phyloP scores from a whole-genome alignment of 2,113 vertebrate genomes.

The Cariama cristata region DNA sequence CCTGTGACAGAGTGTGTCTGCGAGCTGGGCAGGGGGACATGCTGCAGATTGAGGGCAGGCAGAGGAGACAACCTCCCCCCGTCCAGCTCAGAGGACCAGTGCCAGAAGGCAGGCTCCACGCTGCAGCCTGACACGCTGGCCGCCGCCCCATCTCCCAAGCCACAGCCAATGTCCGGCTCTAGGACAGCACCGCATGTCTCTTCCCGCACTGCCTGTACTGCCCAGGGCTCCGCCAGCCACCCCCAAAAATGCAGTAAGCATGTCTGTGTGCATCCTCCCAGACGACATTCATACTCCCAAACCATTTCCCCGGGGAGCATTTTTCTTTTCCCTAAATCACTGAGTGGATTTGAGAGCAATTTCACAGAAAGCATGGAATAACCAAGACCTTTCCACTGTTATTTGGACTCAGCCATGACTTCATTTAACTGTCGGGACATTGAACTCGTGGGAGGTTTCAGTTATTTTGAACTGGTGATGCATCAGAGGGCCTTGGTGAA shows the following conservation, averaged over 20 bases:
- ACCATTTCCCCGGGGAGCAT: background rate
- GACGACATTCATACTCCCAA: background rate
- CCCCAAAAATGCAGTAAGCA: accelerated
- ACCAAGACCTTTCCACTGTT: background rate
- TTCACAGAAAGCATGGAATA: background rate
- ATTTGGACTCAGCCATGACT: background rate
- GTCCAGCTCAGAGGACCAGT: accelerated
- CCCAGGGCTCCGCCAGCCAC: background rate
- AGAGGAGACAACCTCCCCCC: background rate
- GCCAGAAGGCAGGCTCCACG: background rate
- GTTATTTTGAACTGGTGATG: background rate
- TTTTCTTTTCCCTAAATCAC: background rate
- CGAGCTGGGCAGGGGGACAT: accelerated
- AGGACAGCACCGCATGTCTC: accelerated
- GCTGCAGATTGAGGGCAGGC: background rate
- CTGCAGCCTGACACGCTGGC: accelerated
- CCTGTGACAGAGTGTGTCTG: background rate
- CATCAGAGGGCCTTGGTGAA: background rate
- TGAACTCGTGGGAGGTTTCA: background rate
- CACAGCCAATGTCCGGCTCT: background rate
- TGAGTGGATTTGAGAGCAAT: background rate
- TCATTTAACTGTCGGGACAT: background rate
- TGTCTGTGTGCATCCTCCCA: background rate
- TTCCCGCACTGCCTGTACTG: accelerated
- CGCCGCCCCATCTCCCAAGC: background rate